Evolutionary conservation across 2,113 vertebrate genomes (phyloP), one percentile per base, ranked within the genome.

Genomic region (Dipodomys ordii): DNA sequence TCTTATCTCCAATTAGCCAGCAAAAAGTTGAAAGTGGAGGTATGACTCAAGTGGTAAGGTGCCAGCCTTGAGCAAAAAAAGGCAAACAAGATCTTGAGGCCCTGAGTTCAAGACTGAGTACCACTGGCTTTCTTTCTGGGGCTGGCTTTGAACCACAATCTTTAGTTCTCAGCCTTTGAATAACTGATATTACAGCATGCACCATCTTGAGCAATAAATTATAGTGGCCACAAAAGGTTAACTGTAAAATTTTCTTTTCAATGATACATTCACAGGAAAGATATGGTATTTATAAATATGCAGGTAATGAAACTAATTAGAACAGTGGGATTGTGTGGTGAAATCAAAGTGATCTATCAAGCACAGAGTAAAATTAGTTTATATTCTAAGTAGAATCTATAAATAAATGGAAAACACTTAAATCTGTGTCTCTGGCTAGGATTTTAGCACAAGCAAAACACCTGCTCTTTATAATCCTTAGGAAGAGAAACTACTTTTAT

Each of bases 201-300:
- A 49, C 49, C 49, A 49, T 83, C 67, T 86, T 86, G 68, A 81
- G 13, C 6, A 57, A 35, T 64, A 93, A 32, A 71, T n/a, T 94
- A 87, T 81, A 78, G 92, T 95, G 67, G 53, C 22, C 60, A 32
- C 76, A 77, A 76, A 73, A 71, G 90, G 76, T 5, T 4, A 73
- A 87, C 39, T 73, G 57, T 93, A 30, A 86, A 60, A 44, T 87
- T 92, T 88, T 13, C 15, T 83, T 83, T 91, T 87, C 30, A 86
- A 7, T 46, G 60, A 44, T 15, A 18, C 28, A 68, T 62, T 35
- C 23, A 62, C 20, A 25, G 8, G 7, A 44, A 69, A n/a, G n/a
- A 19, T 69, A 64, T 69, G 39, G 11, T 62, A 87, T 49, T 91
- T 82, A 77, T 71, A 78, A 87, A 82, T 90, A 78, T 71, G 25